These are phyloP conservation scores for Crenichthys baileyi DNA, from an alignment of 2,797 vertebrate species.

Conservation along the genomic window DNA sequence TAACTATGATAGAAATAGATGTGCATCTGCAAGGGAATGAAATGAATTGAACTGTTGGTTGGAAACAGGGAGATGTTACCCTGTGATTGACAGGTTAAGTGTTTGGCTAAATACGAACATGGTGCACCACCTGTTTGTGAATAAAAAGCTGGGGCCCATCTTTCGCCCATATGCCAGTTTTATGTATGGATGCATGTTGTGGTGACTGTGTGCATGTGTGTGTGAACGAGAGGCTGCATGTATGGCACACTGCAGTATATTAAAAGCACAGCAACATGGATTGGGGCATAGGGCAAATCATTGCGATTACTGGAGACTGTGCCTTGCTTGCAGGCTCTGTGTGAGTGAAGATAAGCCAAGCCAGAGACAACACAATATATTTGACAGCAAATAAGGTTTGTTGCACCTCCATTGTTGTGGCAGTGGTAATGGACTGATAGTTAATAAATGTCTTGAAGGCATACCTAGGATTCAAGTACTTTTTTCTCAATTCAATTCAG, in stretches of 20 bases:
- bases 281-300: slow-evolving; percentile 69
- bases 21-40: slow-evolving; percentile 82
- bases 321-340: slow-evolving; percentile 56
- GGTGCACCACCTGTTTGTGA: slow-evolving; percentile 18
- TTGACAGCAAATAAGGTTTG: slow-evolving; percentile 51
- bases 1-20: slow-evolving; percentile 86
- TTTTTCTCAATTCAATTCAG: too few relatives aligned
- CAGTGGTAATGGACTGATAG: slow-evolving; percentile 39
- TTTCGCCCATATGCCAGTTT: slow-evolving; percentile 9
- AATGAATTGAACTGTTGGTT: slow-evolving; percentile 78
- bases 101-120: slow-evolving; percentile 32
- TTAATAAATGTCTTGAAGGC: slow-evolving; percentile 39
- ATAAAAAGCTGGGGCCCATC: slow-evolving; percentile 6
- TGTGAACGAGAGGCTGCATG: slow-evolving; percentile 8
- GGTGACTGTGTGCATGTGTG: slow-evolving; percentile 4
- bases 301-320: slow-evolving; percentile 59
- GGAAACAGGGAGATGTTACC: slow-evolving; percentile 59
- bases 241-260: slow-evolving; percentile 64
- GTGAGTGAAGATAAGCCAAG: slow-evolving; percentile 64
- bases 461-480: not conserved
- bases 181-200: not conserved
- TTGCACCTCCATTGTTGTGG: slow-evolving; percentile 50
- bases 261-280: slow-evolving; percentile 66
- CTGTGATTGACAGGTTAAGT: slow-evolving; percentile 61
- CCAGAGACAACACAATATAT: slow-evolving; percentile 64